Conservation (phyloP, 2,113 vertebrate species). For the Balaeniceps rex region DNA sequence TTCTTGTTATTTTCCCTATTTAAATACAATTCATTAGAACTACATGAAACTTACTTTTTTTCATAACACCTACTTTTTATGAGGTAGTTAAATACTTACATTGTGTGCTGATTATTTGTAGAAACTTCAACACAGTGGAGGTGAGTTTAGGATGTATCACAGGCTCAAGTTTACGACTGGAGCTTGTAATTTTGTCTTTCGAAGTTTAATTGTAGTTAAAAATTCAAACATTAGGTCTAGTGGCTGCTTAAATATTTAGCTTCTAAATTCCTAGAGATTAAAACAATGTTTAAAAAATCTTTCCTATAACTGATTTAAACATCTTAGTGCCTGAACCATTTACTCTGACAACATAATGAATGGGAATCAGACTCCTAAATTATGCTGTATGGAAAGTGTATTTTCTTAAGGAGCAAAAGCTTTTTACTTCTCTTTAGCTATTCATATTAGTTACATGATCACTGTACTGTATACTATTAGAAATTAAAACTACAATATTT, state of each 20-base stretch:
- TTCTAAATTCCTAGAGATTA: conserved; percentile 22
- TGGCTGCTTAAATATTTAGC: conserved; percentile 45
- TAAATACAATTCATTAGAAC: background rate
- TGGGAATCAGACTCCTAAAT: background rate
- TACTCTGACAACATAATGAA: conserved; percentile 35
- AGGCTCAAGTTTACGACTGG: background rate
- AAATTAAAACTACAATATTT: background rate
- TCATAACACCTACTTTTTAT: background rate
- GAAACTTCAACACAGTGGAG: background rate
- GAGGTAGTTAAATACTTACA: background rate
- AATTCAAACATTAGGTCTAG: conserved; percentile 4
- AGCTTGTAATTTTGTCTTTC: background rate
- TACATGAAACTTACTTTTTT: background rate
- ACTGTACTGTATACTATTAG: background rate
- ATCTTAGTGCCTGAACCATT: conserved; percentile 3
- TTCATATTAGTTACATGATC: background rate
- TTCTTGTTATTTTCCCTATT: background rate
- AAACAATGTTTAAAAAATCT: conserved; percentile 1
- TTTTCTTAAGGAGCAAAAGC: background rate
- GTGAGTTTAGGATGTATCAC: background rate
- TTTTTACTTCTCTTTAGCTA: background rate
- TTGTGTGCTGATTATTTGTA: background rate
- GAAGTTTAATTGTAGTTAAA: background rate
- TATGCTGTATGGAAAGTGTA: background rate
- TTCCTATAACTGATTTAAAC: background rate